Base-by-base conservation (phyloP, 30 jellyfish, hydroid and myxozoan genomes). In the Phacellophora camtschatica region DNA sequence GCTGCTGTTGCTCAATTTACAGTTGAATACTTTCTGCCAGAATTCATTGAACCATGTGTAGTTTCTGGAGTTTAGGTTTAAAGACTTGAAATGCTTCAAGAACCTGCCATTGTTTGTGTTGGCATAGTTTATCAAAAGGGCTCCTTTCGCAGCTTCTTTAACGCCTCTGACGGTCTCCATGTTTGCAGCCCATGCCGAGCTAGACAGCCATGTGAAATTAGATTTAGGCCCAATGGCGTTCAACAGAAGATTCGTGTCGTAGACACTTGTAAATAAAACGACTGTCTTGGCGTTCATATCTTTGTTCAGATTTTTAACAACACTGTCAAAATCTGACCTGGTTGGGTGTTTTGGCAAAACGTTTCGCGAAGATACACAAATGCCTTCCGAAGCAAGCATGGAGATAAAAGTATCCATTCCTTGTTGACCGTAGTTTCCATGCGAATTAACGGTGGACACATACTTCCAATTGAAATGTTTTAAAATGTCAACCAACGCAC, bases 381-480 rank as follows among this genome's bases (percentile, higher is more conserved):
- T 58, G 9, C 56, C 53, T 11, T 23, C 35, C 13, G 13, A 6
- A 13, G 73, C 13, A 18, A 57, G 49, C 66, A 24, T 57, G 6
- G 46, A 18, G n/a, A 35, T 27, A 28, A 63, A 59, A 11, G 33
- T n/a, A 30, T 77, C 71, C 24, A 39, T 77, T 1, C 82, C 89
- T n/a, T 63, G 32, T 0, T 77, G 51, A 15, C 89, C 89, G 45
- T 0, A 77, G 0, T 35, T 16, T 8, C 35, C 83, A 29, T 57
- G 68, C 16, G 89, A 77, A 45, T 36, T 57, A 29, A 77, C 63
- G 22, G 66, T 41, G 5, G 76, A 49, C 19, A 77, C 39, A 57
- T 77, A 77, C 13, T 63, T 77, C 89, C 89, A 77, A 46, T 77
- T 41, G 83, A 77, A 77, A 24, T 11, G 53, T 31, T 35, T 37